These are phyloP conservation scores for Apodemus speciosus DNA, from an alignment of 2,113 vertebrate genomes.

Conservation along the genomic window DNA sequence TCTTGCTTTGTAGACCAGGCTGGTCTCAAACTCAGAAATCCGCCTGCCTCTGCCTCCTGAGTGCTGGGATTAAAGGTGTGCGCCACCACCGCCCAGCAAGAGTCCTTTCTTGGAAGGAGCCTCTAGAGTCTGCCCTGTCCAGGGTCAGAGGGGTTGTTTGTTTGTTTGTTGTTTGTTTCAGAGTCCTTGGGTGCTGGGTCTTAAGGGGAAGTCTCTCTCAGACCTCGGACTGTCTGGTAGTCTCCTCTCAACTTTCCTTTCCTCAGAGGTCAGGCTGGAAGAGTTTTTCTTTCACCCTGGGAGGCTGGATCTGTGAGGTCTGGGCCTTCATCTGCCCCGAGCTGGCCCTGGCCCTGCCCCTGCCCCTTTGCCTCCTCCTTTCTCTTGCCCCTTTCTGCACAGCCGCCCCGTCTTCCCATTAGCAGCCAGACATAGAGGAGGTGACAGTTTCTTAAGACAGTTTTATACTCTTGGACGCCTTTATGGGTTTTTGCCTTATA, in stretches of 20 bases:
- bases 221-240: neutral
- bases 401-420: slow-evolving; percentile 61
- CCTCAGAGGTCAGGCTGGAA: neutral
- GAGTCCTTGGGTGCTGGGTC: neutral
- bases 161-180: neutral
- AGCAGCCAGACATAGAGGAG: slow-evolving; percentile 55
- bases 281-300: accelerated
- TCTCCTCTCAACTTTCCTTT: neutral
- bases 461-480: slow-evolving; percentile 82
- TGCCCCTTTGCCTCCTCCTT: neutral
- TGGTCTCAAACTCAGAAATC: neutral
- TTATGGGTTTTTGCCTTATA: slow-evolving; percentile 83
- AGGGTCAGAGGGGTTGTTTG: no score
- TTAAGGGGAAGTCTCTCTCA: neutral
- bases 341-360: neutral
- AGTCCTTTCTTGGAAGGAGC: neutral
- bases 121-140: neutral
- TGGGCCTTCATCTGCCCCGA: neutral
- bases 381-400: neutral
- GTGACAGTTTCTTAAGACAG: slow-evolving; percentile 82
- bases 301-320: neutral
- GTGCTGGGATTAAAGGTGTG: neutral
- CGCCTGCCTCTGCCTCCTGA: neutral
- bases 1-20: neutral
- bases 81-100: neutral